Evolutionary conservation across 1,140 invertebrate species (phyloP), one percentile per base, ranked within the genome.

Genomic region (fruit fly (Drosophila melanogaster)): DNA sequence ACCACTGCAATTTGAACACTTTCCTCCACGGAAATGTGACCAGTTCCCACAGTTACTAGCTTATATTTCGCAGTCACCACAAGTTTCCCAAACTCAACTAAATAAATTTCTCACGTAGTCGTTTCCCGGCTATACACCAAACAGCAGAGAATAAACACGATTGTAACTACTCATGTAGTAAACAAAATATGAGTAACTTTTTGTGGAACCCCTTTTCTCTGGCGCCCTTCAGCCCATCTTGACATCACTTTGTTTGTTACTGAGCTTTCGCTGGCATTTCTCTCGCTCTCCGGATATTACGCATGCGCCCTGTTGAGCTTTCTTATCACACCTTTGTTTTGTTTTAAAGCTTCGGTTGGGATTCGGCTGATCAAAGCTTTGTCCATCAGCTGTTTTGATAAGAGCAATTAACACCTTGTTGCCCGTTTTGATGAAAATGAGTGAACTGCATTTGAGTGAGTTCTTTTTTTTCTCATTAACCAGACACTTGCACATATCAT

Each of bases 281-380:
- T 26, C 40, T 53, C 51, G 35, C 71, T 59, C 64, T 65, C 17
- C 3, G 58, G 58, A 62, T 49, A 61, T 67, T 53, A 77, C 46
- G 66, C 79, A 84, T 84, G 83, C 84, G 84, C 72, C 57, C 6
- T 51, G 51, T 54, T 40, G 59, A 80, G 73, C 84, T 87, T 87
- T 80, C 79, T 87, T 87, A 87, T 87, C 84, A 89, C 57, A 40
- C 43, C 14, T 59, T 51, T 37, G 33, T 50, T 38, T n/a, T 46
- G 60, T 40, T 53, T 17, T 19, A 56, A 57, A 60, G 61, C 56
- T 76, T 46, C 5, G 4, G 19, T 14, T 43, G 54, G 26, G 35
- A n/a, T 47, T 40, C 56, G 30, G 19, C 11, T 41, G 33, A 22
- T 1, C 37, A 10, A 43, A 81, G 79, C 79, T 83, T 60, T 47